Evolutionary conservation across 1,140 invertebrate genomes (phyloP).

Genomic region (Drosophila erecta): DNA sequence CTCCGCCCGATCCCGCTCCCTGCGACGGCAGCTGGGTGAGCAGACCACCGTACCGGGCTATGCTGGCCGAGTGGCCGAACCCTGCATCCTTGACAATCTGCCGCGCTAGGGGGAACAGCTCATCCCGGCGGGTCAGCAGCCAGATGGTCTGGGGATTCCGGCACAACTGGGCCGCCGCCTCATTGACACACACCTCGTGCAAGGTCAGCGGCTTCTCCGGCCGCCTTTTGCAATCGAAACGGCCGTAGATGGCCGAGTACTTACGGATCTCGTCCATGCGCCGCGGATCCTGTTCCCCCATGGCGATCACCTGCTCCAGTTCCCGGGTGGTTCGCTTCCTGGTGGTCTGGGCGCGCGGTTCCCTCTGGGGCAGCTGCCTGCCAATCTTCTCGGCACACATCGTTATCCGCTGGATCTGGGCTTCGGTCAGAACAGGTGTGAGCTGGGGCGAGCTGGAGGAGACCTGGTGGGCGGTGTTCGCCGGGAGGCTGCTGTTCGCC

Average conservation of each 20-base stretch:
- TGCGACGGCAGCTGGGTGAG: slow-evolving; percentile 61
- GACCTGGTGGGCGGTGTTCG: slow-evolving; percentile 70
- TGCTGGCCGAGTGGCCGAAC: slow-evolving; percentile 86
- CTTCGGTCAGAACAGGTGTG: slow-evolving; percentile 92
- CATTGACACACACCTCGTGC: slow-evolving; percentile 97
- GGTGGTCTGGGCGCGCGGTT: slow-evolving; percentile 94
- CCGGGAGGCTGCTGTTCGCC: slow-evolving; percentile 10
- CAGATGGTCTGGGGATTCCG: slow-evolving; percentile 86
- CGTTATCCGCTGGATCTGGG: slow-evolving; percentile 93
- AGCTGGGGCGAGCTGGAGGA: slow-evolving; percentile 86
- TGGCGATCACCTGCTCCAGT: slow-evolving; percentile 94
- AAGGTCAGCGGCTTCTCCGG: slow-evolving; percentile 97
- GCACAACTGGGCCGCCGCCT: slow-evolving; percentile 98
- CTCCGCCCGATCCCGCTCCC: slow-evolving; percentile 21
- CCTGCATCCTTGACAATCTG: slow-evolving; percentile 97
- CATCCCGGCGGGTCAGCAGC: slow-evolving; percentile 95
- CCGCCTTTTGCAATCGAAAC: slow-evolving; percentile 98
- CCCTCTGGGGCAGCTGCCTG: slow-evolving; percentile 92
- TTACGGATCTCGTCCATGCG: slow-evolving; percentile 97
- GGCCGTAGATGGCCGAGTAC: slow-evolving; percentile 98
- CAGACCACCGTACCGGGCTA: slow-evolving; percentile 75
- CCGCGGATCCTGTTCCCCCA: slow-evolving; percentile 94
- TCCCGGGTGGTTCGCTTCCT: slow-evolving; percentile 98
- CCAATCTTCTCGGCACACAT: slow-evolving; percentile 92
- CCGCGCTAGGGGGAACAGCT: slow-evolving; percentile 96